phyloP scores from a whole-genome alignment of 2,113 vertebrate species.

The Zosterops borbonicus region DNA sequence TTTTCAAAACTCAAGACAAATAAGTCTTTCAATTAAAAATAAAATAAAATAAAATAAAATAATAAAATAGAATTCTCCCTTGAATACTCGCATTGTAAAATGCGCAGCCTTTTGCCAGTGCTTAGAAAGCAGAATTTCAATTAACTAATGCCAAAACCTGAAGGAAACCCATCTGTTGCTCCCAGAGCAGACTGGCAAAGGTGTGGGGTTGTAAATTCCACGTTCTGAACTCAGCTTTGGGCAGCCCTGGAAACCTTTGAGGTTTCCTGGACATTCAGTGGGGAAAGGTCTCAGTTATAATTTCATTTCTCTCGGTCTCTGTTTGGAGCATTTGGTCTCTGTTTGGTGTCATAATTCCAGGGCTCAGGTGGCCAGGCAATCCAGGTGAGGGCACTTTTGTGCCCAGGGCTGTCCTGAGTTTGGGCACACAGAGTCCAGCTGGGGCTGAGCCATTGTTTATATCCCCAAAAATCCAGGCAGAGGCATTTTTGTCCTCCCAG shows the following conservation, averaged over 20 bases:
- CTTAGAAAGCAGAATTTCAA: slow-evolving; percentile 31
- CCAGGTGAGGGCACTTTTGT: neutral
- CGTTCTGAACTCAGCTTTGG: neutral
- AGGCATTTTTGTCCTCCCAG: neutral
- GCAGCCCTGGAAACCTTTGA: neutral
- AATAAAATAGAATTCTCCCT: neutral
- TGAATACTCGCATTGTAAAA: slow-evolving; percentile 15
- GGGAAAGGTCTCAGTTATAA: neutral
- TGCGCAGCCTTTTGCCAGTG: neutral
- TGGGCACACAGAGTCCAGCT: neutral
- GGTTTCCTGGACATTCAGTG: neutral
- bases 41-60: neutral
- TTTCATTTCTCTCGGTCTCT: neutral
- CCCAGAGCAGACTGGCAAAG: neutral
- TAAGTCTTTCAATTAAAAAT: neutral
- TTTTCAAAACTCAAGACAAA: slow-evolving; percentile 21
- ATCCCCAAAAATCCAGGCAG: neutral
- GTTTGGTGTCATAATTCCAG: neutral
- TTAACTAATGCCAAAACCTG: neutral
- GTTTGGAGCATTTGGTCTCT: neutral
- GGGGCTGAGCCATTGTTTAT: neutral
- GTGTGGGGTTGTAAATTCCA: neutral
- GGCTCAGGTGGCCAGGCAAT: neutral
- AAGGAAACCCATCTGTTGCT: neutral
- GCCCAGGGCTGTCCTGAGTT: neutral